phyloP scores from a whole-genome alignment of 2,113 vertebrate genomes.

The Notarius lentiginosus region DNA sequence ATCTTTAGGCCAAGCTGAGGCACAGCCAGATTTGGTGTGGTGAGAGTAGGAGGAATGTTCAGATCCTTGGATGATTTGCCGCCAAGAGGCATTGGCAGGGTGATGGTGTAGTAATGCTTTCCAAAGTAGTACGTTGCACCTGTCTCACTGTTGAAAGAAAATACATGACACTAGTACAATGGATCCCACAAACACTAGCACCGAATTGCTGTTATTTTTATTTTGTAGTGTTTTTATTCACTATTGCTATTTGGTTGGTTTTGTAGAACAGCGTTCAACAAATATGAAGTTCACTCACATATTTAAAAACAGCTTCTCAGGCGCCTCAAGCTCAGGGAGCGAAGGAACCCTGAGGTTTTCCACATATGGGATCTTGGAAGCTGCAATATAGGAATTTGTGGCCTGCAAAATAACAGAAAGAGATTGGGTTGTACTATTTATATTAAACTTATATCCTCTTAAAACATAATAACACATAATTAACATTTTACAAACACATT shows the following conservation, averaged over 20 bases:
- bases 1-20: slow-evolving; percentile 77
- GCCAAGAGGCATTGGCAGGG: slow-evolving; percentile 83
- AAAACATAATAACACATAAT: background rate
- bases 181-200: background rate
- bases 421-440: slow-evolving; percentile 6
- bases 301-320: slow-evolving; percentile 85
- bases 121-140: slow-evolving; percentile 78
- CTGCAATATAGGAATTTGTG: slow-evolving; percentile 79
- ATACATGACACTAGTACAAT: background rate
- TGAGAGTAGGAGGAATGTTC: slow-evolving; percentile 70
- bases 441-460: background rate
- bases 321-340: slow-evolving; percentile 75
- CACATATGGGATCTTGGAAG: slow-evolving; percentile 74
- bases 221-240: background rate
- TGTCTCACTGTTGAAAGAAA: slow-evolving; percentile 77
- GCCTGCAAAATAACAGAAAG: slow-evolving; percentile 65
- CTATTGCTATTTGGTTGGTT: background rate
- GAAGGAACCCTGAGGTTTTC: slow-evolving; percentile 76
- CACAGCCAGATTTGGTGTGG: slow-evolving; percentile 73
- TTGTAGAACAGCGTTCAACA: background rate
- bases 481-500: background rate
- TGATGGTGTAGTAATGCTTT: slow-evolving; percentile 72
- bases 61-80: slow-evolving; percentile 81
- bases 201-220: background rate
- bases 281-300: slow-evolving; percentile 68